Evolutionary conservation across 64 coral and sea anemone genomes (phyloP), one percentile per base, ranked within the genome.

Genomic region (Montipora foliosa): DNA sequence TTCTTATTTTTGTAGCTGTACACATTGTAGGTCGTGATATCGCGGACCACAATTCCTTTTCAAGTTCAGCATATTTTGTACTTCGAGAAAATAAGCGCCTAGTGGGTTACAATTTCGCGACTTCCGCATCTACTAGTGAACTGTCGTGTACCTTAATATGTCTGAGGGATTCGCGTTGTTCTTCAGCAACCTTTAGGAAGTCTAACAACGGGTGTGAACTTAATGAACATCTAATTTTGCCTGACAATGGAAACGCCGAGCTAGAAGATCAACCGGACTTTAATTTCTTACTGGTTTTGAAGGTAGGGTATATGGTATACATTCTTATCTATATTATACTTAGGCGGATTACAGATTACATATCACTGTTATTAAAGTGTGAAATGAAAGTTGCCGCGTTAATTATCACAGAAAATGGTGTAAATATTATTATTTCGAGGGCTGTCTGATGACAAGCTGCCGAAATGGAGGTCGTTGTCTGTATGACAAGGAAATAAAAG

Each of bases 151-250:
- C 47, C 57, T 9, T 9, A 50, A 22, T 51, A 11, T 80, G 78
- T 12, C 51, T 80, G 16, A 19, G 24, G 12, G 8, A 80, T 6
- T 48, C 51, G 6, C 22, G 49, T 48, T 80, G 78, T 57, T 22
- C 78, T 55, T 80, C 78, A 7, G 17, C 21, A 80, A 80, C 44
- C 78, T 80, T 80, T 6, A 48, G 24, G 49, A 24, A 51, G 78
- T 22, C 21, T 80, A 4, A 67, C 78, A 80, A 80, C 9, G 51
- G 78, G 22, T 80, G 78, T 57, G 78, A 80, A 55, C 19, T 80
- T 17, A 80, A 80, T 48, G 49, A 57, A 11, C 8, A n/a, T 16
- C 15, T 55, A 44, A 77, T 67, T 14, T 4, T 4, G 11, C 62
- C 16, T 67, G 62, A 15, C 4, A 17, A 13, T 14, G 62, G 16